Conservation (phyloP, 2,888 invertebrate species). For the Carterocephalus palaemon region DNA sequence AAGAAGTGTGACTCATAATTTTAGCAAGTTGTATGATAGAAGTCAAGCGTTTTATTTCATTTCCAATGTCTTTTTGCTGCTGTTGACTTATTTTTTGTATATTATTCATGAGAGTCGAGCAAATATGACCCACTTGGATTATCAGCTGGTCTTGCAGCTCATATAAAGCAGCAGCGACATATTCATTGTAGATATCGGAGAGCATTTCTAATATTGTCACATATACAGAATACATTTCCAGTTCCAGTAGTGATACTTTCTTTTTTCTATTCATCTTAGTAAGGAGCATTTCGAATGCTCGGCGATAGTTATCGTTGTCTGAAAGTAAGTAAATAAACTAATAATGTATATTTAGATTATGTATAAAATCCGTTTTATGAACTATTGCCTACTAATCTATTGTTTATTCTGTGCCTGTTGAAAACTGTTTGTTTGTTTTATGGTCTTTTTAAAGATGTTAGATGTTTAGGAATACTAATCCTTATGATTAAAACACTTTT, state of each 20-base stretch:
- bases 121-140: constrained; percentile 40
- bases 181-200: constrained; percentile 42
- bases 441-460: too few species aligned
- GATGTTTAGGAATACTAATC: too few species aligned
- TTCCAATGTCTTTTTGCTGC: constrained; percentile 54
- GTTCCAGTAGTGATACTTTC: constrained; percentile 42
- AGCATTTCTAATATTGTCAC: constrained; percentile 50
- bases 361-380: too few species aligned
- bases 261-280: constrained; percentile 30
- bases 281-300: constrained; percentile 24
- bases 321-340: constrained; percentile 30
- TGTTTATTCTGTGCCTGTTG: too few species aligned
- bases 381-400: too few species aligned
- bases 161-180: constrained; percentile 26
- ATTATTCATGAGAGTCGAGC: constrained; percentile 39
- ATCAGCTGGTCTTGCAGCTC: constrained; percentile 36
- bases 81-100: constrained; percentile 57
- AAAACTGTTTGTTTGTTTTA: too few species aligned
- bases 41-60: constrained; percentile 55
- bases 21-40: constrained; percentile 48
- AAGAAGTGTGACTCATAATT: constrained; percentile 37
- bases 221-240: constrained; percentile 48
- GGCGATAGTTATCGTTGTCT: constrained; percentile 33
- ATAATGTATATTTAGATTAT: too few species aligned
- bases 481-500: too few species aligned